Base-by-base conservation (phyloP, 2,797 vertebrate species). In the Myotis myotis region DNA sequence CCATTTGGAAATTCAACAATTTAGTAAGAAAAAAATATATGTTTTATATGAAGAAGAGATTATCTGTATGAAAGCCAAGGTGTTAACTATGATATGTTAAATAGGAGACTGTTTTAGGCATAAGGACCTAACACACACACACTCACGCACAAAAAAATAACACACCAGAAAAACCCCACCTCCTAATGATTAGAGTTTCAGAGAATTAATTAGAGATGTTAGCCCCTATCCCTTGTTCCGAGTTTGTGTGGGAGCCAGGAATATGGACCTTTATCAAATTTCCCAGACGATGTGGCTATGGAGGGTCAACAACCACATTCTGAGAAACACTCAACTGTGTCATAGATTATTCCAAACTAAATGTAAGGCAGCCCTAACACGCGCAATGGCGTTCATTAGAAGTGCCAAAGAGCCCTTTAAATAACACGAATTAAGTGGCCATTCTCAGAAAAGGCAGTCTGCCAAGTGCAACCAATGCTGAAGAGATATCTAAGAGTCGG, bases 351-450 rank as follows among this genome's bases (percentile, higher is more conserved):
- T 78, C 20, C 23, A 33, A 87, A 66, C 4, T 57, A 81, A 93
- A 79, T 44, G 17, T 71, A 62, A 94, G 33, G 28, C 33, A 1
- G 1, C 33, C 66, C 25, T 57, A 82, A 60, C 87, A 28, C 28
- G 55, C 5, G 4, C 47, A 79, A 17, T 82, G 57, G 10, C 28
- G 72, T 49, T 82, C 62, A 51, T 62, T 64, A 30, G 28, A 87
- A 62, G 12, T 79, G 68, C 15, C 28, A 93, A 87, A 68, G 20
- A 84, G 87, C 41, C 33, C 70, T 68, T 84, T 81, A 87, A 86
- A 81, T 88, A 78, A 78, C 70, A 62, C 80, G 49, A 91, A 87
- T 87, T 53, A 94, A 96, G 72, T 85, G 44, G 19, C 11, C 30
- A 47, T 80, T 87, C 47, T 72, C 38, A 4, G 9, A 55, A 66